These are phyloP conservation scores for Coluber constrictor DNA, from an alignment of 2,797 vertebrate genomes.

Conservation along the genomic window DNA sequence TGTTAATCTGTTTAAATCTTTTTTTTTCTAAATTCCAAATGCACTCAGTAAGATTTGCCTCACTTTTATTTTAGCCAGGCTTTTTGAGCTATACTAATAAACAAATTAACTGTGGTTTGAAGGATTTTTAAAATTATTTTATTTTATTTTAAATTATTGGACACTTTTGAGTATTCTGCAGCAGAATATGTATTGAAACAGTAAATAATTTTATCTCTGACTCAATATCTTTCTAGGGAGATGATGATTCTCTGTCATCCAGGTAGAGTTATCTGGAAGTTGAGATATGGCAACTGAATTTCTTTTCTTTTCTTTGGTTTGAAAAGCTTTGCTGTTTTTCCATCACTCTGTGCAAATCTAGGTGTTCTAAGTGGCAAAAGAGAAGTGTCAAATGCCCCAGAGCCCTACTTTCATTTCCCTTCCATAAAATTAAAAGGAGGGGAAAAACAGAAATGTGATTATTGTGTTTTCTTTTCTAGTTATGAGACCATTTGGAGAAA, in stretches of 20 bases:
- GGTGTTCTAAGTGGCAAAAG: not conserved
- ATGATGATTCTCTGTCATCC: not conserved
- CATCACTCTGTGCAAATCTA: not conserved
- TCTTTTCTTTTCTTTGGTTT: too few species aligned
- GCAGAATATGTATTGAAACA: not conserved
- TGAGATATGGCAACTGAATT: not conserved
- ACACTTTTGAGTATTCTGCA: not conserved
- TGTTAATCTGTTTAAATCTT: too few species aligned
- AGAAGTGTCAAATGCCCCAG: not conserved
- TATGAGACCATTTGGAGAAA: not conserved
- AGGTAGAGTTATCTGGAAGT: not conserved
- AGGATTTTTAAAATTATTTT: not conserved
- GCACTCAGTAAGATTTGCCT: not conserved
- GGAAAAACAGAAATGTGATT: not conserved
- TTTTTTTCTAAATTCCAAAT: not conserved
- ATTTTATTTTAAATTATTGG: not conserved
- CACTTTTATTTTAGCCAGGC: not conserved
- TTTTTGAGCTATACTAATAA: not conserved
- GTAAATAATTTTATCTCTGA: not conserved
- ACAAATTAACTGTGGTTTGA: not conserved
- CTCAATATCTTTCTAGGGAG: not conserved
- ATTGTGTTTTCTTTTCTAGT: not conserved
- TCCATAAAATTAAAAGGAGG: not conserved
- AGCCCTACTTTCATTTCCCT: not conserved
- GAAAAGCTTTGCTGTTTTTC: not conserved